phyloP scores from a whole-genome alignment of 2,797 vertebrate species.

The Myotis pilosus region DNA sequence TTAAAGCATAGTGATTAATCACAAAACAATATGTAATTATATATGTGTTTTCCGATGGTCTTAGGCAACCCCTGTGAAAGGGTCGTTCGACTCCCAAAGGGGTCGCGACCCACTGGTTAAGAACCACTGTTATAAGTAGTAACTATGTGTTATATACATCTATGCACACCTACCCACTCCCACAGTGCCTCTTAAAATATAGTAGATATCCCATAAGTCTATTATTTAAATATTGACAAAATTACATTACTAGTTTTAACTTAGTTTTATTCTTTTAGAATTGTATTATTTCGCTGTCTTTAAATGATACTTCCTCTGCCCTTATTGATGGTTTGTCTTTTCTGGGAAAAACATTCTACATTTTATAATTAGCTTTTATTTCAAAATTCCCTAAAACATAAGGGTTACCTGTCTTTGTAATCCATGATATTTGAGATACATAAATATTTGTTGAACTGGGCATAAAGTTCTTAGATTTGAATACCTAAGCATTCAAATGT shows the following conservation, averaged over 20 bases:
- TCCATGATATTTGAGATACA: not conserved
- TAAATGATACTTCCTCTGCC: not conserved
- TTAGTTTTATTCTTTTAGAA: slow-evolving; percentile 50
- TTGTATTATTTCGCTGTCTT: slow-evolving; percentile 33
- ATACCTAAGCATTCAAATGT: not conserved
- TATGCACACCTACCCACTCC: not conserved
- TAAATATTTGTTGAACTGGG: slow-evolving; percentile 42
- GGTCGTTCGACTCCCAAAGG: no score
- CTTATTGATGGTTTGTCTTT: slow-evolving; percentile 48
- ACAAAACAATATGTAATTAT: no score
- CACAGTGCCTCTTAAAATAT: slow-evolving; percentile 5
- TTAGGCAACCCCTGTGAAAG: no score
- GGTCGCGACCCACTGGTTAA: no score
- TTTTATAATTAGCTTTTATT: slow-evolving; percentile 54
- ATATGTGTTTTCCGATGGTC: no score
- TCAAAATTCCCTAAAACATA: slow-evolving; percentile 19
- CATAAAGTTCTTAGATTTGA: slow-evolving; percentile 51
- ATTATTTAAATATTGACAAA: slow-evolving; percentile 41
- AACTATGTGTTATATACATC: not conserved
- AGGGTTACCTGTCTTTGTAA: not conserved
- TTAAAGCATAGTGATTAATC: no score
- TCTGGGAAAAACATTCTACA: not conserved
- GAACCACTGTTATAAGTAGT: not conserved
- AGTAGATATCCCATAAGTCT: not conserved
- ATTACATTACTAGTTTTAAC: slow-evolving; percentile 40